phyloP scores from a whole-genome alignment of 2,797 vertebrate species.

The Macrochelys suwanniensis region DNA sequence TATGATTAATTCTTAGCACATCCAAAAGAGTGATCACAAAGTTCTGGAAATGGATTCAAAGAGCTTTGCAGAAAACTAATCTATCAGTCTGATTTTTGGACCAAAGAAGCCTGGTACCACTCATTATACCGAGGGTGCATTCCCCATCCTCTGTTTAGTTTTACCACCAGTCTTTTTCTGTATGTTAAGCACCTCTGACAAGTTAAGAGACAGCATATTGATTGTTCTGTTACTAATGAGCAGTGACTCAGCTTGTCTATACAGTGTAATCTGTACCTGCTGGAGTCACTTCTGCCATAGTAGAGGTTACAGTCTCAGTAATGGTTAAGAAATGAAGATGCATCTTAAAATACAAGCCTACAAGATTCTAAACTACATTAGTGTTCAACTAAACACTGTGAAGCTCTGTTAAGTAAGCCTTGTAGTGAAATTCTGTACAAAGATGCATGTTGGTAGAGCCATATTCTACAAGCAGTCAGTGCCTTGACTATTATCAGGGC shows the following conservation, averaged over 20 bases:
- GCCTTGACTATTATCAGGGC: background rate
- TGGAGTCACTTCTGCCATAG: background rate
- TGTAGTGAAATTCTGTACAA: background rate
- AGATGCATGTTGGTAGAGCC: background rate
- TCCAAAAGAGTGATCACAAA: constrained; percentile 33
- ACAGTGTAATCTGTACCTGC: background rate
- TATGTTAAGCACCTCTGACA: background rate
- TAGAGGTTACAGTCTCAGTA: background rate
- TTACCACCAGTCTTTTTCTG: background rate
- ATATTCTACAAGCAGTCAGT: background rate
- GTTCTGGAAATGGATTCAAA: background rate
- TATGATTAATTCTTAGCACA: constrained; percentile 5
- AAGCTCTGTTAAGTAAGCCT: constrained; percentile 15
- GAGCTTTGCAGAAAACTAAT: constrained; percentile 47
- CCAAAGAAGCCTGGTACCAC: background rate
- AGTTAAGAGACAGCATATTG: background rate
- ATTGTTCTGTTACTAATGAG: constrained; percentile 23
- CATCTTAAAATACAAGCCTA: background rate
- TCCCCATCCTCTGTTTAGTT: background rate
- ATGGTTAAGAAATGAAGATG: background rate
- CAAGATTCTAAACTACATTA: background rate
- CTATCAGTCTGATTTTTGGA: constrained; percentile 55
- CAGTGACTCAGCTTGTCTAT: constrained; percentile 44
- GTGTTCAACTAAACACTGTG: background rate
- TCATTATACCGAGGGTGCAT: background rate